Conservation (phyloP, 2,888 invertebrate genomes). For the Drosophila prostipennis region DNA sequence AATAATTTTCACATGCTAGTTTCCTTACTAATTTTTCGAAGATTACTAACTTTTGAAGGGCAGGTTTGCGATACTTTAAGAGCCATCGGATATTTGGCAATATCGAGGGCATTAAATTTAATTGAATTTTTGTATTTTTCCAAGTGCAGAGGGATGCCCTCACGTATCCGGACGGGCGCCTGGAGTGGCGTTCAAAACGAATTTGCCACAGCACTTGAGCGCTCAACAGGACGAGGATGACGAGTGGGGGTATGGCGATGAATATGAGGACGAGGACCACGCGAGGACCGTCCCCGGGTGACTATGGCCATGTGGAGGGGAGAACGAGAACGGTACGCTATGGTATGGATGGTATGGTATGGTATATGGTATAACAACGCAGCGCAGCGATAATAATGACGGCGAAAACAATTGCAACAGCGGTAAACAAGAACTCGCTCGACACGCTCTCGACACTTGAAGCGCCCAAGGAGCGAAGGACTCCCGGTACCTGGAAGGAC, state of each 20-base stretch:
- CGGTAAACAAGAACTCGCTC: slow-evolving; percentile 79
- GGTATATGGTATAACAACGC: slow-evolving; percentile 32
- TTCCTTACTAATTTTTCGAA: no score
- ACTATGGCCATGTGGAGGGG: slow-evolving; percentile 51
- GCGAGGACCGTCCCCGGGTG: slow-evolving; percentile 18
- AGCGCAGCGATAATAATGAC: slow-evolving; percentile 72
- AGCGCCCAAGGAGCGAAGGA: slow-evolving; percentile 29
- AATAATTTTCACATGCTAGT: no score
- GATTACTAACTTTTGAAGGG: no score
- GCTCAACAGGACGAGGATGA: slow-evolving; percentile 62
- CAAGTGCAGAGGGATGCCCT: slow-evolving; percentile 36
- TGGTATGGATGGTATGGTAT: slow-evolving; percentile 38
- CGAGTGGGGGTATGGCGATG: slow-evolving; percentile 16
- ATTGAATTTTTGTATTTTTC: background rate
- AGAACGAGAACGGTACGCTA: slow-evolving; percentile 49
- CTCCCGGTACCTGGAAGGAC: slow-evolving; percentile 15
- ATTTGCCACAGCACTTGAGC: slow-evolving; percentile 80
- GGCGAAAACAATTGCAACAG: slow-evolving; percentile 77
- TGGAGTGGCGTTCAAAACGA: slow-evolving; percentile 78
- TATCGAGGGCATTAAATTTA: background rate
- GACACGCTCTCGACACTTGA: slow-evolving; percentile 77
- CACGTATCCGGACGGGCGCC: slow-evolving; percentile 53
- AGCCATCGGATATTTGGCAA: background rate
- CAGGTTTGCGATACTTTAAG: no score
- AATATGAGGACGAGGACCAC: slow-evolving; percentile 31